Base-by-base conservation (phyloP, 2,888 invertebrate species). In the Aleiodes leptofemur region DNA sequence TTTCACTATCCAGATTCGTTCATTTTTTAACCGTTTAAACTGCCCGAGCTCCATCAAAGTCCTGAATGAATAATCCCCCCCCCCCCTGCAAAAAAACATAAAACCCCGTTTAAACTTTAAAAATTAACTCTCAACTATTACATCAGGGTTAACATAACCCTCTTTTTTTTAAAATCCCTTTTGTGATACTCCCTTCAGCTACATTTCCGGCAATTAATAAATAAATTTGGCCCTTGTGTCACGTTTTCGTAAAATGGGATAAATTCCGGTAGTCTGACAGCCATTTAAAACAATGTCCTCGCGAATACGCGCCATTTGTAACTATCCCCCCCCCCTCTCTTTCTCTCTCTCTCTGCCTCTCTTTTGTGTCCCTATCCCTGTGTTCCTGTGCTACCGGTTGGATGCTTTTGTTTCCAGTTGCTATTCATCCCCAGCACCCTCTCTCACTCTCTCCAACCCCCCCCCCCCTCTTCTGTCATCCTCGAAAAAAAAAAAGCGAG, bases 281-380 rank as follows among this genome's bases (percentile, higher is more conserved):
- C 88, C 86, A 88, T 89, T 88, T 89, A 88, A 88, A 89, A 88
- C 88, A 88, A 89, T 89, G 87, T 87, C 86, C 86, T 86, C 84
- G 85, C 86, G 86, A 87, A 87, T 88, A 87, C 87, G 85, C 86
- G 87, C 86, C 86, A 88, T 88, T 88, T 87, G 88, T 87, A 87
- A 87, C 86, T 50, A 53, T 1, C 61, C 31, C 16, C 57, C 50
- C 72, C 72, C 61, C 14, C 71, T 51, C 68, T 11, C 23, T 11
- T 56, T 4, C 76, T 55, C 79, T 66, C 38, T 31, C 61, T 70
- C 11, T 68, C 68, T 29, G 23, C 51, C 68, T 29, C 50, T 53
- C 61, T 31, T 38, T 13, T 16, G 13, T 16, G 16, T 23, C 34
- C 50, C 29, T 34, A 48, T 48, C 23, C 23, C 23, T 48, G 48